Conservation (phyloP, 2,113 vertebrate species). For the Varanus komodoensis region DNA sequence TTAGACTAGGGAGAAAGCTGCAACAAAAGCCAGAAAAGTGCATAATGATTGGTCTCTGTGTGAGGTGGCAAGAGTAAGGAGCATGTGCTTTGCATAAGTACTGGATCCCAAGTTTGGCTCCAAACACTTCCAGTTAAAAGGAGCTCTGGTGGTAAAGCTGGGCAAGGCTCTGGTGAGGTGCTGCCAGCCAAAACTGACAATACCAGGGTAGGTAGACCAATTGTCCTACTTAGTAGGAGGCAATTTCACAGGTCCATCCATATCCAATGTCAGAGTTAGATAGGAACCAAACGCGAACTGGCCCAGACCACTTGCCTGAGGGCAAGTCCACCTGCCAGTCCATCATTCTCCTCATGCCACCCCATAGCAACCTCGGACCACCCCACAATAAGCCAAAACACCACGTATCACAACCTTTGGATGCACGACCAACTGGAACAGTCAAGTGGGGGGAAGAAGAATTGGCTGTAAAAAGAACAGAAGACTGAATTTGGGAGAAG, state of each 20-base stretch:
- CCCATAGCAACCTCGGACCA: background rate
- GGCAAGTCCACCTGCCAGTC: background rate
- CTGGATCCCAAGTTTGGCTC: no score
- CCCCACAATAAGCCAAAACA: background rate
- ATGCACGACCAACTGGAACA: background rate
- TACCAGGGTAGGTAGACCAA: no score
- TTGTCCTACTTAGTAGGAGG: no score
- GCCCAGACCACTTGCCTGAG: background rate
- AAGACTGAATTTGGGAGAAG: background rate
- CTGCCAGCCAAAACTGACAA: no score
- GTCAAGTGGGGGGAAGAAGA: background rate
- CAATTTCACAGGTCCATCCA: background rate
- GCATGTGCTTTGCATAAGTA: no score
- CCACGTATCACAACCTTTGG: background rate
- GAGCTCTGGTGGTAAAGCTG: no score
- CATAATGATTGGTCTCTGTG: no score
- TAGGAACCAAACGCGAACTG: background rate
- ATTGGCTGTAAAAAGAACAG: background rate
- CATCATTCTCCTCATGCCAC: background rate
- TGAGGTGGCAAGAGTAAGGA: no score
- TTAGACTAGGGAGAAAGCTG: no score
- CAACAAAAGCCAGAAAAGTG: no score
- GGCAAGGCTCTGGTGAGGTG: no score
- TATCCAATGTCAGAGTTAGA: background rate
- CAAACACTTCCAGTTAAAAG: no score